Conservation (phyloP, 2,888 invertebrate species). For the Acanthococcus lagerstroemiae region DNA sequence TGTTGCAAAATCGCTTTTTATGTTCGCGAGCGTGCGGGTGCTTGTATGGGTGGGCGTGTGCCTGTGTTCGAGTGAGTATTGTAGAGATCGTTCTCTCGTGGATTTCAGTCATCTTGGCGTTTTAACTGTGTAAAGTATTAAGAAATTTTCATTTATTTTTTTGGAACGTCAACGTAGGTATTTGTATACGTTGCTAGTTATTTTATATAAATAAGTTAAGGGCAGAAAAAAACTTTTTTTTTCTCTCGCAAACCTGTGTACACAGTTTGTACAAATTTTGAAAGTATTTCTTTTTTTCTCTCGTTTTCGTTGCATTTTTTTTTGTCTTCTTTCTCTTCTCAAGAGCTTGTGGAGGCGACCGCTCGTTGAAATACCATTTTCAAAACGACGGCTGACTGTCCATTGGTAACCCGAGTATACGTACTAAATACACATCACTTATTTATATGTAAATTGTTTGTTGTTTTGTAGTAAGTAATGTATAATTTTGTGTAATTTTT, state of each 20-base stretch:
- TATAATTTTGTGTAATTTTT: no score
- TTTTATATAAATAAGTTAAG: background rate
- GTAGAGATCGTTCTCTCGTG: no score
- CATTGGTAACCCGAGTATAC: slow-evolving; percentile 29
- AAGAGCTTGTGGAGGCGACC: slow-evolving; percentile 22
- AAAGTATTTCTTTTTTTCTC: slow-evolving; percentile 1
- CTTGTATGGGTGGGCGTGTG: no score
- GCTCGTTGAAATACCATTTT: slow-evolving; percentile 26
- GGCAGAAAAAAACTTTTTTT: background rate
- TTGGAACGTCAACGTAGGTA: background rate
- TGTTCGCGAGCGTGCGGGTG: no score
- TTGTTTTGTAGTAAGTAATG: no score
- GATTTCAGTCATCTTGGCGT: no score
- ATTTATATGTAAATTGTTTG: slow-evolving; percentile 19
- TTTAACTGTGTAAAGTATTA: background rate
- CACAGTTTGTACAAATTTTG: background rate
- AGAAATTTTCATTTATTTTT: background rate
- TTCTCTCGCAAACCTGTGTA: background rate
- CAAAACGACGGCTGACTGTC: slow-evolving; percentile 13
- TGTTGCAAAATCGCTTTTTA: no score
- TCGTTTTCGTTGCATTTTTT: slow-evolving; percentile 24
- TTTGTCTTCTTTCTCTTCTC: slow-evolving; percentile 11
- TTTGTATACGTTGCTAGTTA: slow-evolving; percentile 9
- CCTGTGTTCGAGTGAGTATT: no score
- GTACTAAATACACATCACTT: slow-evolving; percentile 30